These are phyloP conservation scores for Sanderia malayensis DNA, from an alignment of 30 jellyfish, hydroid and myxozoan species.

Conservation along the genomic window DNA sequence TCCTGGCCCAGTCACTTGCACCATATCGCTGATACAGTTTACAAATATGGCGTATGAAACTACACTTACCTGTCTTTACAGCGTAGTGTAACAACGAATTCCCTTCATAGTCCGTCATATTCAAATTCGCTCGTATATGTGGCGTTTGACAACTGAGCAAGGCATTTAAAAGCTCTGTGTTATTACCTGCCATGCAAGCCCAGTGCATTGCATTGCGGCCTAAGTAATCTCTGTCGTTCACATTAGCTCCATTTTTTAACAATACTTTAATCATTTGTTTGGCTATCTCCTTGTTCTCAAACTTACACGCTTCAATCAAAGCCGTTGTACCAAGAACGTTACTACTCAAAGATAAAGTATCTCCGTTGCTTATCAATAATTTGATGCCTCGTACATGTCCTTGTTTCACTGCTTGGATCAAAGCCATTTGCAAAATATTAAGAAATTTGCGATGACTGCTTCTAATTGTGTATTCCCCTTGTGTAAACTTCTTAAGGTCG, in stretches of 20 bases:
- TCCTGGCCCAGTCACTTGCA: slow-evolving; percentile 44
- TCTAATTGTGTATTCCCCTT: not conserved
- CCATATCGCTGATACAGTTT: slow-evolving; percentile 37
- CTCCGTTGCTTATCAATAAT: slow-evolving; percentile 30
- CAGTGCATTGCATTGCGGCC: slow-evolving; percentile 65
- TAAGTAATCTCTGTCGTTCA: slow-evolving; percentile 30
- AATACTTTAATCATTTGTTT: slow-evolving; percentile 41
- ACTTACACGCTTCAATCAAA: slow-evolving; percentile 56
- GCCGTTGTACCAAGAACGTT: slow-evolving; percentile 54
- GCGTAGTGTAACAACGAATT: slow-evolving; percentile 56
- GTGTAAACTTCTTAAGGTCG: not conserved
- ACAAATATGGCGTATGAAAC: slow-evolving; percentile 52
- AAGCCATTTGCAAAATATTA: slow-evolving; percentile 10
- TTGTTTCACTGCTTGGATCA: slow-evolving; percentile 45
- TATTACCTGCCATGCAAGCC: slow-evolving; percentile 48
- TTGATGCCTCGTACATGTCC: slow-evolving; percentile 44
- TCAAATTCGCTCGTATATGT: not conserved
- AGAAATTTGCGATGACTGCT: too few species aligned
- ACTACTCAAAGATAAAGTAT: slow-evolving; percentile 12
- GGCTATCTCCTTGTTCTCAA: slow-evolving; percentile 44
- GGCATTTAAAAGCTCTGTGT: slow-evolving; percentile 23
- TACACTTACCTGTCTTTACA: slow-evolving; percentile 48
- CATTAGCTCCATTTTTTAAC: slow-evolving; percentile 51
- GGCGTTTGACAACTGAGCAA: slow-evolving; percentile 10
- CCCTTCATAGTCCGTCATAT: slow-evolving; percentile 43